phyloP scores from a whole-genome alignment of 2,888 invertebrate species.

The Dione juno region DNA sequence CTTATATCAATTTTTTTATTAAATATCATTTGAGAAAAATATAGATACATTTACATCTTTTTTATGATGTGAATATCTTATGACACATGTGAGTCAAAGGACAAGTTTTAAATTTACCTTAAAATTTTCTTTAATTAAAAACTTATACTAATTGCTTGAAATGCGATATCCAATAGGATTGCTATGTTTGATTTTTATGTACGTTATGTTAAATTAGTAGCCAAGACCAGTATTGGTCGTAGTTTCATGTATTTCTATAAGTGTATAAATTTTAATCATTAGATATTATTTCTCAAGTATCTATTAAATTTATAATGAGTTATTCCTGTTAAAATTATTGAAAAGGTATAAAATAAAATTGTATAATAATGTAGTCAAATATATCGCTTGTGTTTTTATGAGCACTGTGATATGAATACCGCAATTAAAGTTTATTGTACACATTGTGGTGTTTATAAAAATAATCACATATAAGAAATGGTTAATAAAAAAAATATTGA shows the following conservation, averaged over 20 bases:
- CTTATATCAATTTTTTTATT: constrained; percentile 2
- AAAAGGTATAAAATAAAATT: constrained; percentile 17
- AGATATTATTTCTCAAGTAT: not conserved
- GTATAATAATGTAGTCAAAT: constrained; percentile 15
- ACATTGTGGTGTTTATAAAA: constrained; percentile 12
- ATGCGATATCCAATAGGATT: constrained; percentile 62
- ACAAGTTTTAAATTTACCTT: not conserved
- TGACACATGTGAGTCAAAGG: not conserved
- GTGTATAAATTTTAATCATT: not conserved
- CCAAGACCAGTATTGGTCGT: not conserved
- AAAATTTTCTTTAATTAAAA: constrained; percentile 55
- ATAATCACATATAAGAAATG: constrained; percentile 10
- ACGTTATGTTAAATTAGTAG: not conserved
- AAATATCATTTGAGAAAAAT: not conserved
- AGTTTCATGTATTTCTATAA: not conserved
- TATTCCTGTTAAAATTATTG: constrained; percentile 13
- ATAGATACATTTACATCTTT: not conserved
- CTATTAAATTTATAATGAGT: constrained; percentile 8
- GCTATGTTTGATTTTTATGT: constrained; percentile 48
- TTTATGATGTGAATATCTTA: not conserved
- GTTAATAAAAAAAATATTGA: not conserved
- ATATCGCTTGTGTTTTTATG: constrained; percentile 17
- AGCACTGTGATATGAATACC: constrained; percentile 14
- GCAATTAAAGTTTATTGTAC: constrained; percentile 16
- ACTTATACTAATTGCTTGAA: constrained; percentile 66